Base-by-base conservation (phyloP, 2,113 vertebrate genomes). In the Mus pahari region DNA sequence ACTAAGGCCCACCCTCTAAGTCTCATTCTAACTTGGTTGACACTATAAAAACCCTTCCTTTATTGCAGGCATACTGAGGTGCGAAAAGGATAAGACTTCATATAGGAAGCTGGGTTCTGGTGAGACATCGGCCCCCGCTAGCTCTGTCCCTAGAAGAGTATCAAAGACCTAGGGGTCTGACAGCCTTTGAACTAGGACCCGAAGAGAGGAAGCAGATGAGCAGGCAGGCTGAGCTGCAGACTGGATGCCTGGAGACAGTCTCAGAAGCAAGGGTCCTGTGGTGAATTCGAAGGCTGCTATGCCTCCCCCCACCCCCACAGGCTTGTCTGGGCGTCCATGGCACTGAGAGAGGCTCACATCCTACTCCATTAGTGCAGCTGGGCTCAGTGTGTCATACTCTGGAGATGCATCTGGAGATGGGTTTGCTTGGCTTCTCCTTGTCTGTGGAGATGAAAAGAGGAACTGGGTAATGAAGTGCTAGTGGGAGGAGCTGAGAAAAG, bases 251-350 rank as follows among this genome's bases (percentile, higher is more conserved):
- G 64, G 64, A 66, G 66, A 68, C 66, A 4, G 28, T 60, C 39
- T 86, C 86, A 97, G 91, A 68, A 86, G 70, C 39, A 4, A 45
- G 42, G 42, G 75, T 45, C 16, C 1, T 2, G 12, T 0, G 4
- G 19, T 4, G 48, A 62, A 82, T 39, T 83, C 77, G n/a, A 5
- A 64, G 92, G 36, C 58, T 9, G 7, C 5, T 45, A 0, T 0
- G 28, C 6, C n/a, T n/a, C 10, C 9, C 75, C 81, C 10, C 28
- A 64, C 81, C 10, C 28, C 58, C 28, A 62, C 10, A 4, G 0
- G 5, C 14, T n/a, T 9, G n/a, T 73, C 13, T 88, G 24, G 53
- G 19, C 55, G 31, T 39, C 8, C 20, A 66, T n/a, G 3, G 31
- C 39, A n/a, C 50, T 17, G 42, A 68, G 33, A 16, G 9, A 48